A percentile compares a stretch with the other conserved stretches of the same genome.
phyloP scores from a whole-genome alignment of 1,140 invertebrate species.

The Sminthurinus signatus region DNA sequence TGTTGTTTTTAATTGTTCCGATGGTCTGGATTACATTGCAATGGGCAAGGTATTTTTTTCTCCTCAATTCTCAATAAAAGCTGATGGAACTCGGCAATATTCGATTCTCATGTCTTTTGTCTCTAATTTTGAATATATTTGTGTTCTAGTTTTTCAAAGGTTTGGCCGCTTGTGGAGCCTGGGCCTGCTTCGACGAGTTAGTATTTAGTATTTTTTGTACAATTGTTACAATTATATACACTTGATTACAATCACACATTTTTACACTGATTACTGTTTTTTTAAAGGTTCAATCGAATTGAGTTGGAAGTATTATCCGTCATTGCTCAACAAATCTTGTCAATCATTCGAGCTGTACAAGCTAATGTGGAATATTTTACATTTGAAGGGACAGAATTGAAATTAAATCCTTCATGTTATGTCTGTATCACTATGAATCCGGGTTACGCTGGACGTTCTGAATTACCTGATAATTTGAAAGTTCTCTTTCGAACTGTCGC shows the following conservation, averaged over 20 bases:
- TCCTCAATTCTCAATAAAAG: too few species aligned
- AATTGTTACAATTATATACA: background rate
- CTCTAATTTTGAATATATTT: background rate
- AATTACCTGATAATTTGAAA: conserved; percentile 84
- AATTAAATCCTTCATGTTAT: conserved; percentile 70
- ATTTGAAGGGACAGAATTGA: conserved; percentile 78
- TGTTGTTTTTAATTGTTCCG: conserved; percentile 90
- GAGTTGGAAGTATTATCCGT: conserved; percentile 80
- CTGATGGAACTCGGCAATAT: too few species aligned
- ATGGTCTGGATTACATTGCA: conserved; percentile 86
- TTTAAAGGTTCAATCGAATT: conserved; percentile 72
- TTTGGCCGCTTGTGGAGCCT: conserved; percentile 77
- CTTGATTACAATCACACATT: background rate
- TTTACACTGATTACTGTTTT: background rate
- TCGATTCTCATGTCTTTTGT: too few species aligned
- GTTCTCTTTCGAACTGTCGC: conserved; percentile 83
- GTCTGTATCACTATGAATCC: conserved; percentile 92
- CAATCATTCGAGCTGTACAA: conserved; percentile 71
- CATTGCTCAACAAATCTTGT: conserved; percentile 74
- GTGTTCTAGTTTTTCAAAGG: conserved; percentile 66
- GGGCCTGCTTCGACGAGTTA: conserved; percentile 90
- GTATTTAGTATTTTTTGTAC: conserved; percentile 25
- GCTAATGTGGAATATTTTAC: conserved; percentile 62
- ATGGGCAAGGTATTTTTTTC: conserved; percentile 67
- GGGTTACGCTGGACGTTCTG: conserved; percentile 76